A percentile compares a stretch with the other conserved stretches of the same genome.
Evolutionary conservation across 1,140 invertebrate genomes (phyloP).

Genomic region (Procambarus virginalis): DNA sequence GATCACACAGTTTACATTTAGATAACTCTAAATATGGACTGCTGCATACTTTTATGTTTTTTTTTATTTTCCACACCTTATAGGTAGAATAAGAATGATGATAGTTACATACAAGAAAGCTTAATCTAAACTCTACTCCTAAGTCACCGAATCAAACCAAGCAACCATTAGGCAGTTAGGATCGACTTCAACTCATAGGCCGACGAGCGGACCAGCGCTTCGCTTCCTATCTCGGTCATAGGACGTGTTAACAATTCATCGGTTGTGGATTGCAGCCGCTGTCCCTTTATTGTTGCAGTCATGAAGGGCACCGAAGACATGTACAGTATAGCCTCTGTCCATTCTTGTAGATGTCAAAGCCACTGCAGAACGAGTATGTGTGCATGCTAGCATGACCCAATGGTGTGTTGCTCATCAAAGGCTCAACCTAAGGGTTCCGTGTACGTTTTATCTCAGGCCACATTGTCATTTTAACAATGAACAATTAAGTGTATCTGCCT

Average conservation of each 20-base stretch:
- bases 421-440: background rate
- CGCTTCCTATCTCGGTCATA: background rate
- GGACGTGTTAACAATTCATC: background rate
- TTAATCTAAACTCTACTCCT: too few species aligned
- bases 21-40: too few species aligned
- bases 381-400: background rate
- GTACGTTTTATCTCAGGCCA: background rate
- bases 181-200: background rate
- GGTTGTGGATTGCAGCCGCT: background rate
- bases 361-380: background rate
- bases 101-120: too few species aligned
- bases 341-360: background rate
- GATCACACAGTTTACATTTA: too few species aligned
- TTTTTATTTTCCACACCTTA: background rate
- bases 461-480: background rate
- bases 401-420: background rate
- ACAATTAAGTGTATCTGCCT: background rate
- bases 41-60: too few species aligned
- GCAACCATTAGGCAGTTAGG: too few species aligned
- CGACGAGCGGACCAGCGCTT: background rate
- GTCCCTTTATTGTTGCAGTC: background rate
- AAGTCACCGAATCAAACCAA: too few species aligned
- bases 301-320: conserved; percentile 9
- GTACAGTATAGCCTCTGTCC: background rate
- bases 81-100: background rate